Evolutionary conservation across 2,888 invertebrate genomes (phyloP).

Genomic region (Sturmia bella): DNA sequence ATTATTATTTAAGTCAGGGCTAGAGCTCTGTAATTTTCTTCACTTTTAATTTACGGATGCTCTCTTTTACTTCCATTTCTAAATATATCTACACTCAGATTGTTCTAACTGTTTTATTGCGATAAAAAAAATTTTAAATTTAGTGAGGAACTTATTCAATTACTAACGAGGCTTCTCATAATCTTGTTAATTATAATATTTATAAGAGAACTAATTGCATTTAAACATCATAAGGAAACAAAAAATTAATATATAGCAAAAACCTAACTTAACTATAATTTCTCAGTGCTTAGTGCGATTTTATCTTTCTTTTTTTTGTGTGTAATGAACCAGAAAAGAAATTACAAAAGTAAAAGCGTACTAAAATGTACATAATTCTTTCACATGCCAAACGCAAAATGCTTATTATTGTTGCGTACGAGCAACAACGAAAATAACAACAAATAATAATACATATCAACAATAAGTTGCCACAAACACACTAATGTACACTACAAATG

Average conservation of each 20-base stretch:
- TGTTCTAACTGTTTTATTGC: no score
- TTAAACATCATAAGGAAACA: no score
- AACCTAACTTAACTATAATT: slow-evolving; percentile 13
- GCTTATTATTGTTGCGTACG: slow-evolving; percentile 46
- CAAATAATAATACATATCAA: slow-evolving; percentile 55
- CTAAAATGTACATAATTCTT: slow-evolving; percentile 66
- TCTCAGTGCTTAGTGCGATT: slow-evolving; percentile 37
- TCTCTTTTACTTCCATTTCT: no score
- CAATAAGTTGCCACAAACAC: slow-evolving; percentile 38
- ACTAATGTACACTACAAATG: not conserved
- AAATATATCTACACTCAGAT: no score
- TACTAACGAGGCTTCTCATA: no score
- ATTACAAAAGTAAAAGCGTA: slow-evolving; percentile 63
- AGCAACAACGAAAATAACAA: slow-evolving; percentile 35
- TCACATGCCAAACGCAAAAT: slow-evolving; percentile 66
- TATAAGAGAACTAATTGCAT: no score
- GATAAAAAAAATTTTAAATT: no score
- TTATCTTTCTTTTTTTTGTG: slow-evolving; percentile 36
- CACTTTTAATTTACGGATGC: no score
- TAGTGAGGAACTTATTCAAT: no score
- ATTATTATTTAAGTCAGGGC: no score
- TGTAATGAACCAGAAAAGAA: slow-evolving; percentile 35
- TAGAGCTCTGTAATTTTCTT: no score
- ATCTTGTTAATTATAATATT: no score
- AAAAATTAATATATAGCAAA: not conserved